Evolutionary conservation across 2,888 invertebrate genomes (phyloP).

Genomic region (Cynaeus angustus): DNA sequence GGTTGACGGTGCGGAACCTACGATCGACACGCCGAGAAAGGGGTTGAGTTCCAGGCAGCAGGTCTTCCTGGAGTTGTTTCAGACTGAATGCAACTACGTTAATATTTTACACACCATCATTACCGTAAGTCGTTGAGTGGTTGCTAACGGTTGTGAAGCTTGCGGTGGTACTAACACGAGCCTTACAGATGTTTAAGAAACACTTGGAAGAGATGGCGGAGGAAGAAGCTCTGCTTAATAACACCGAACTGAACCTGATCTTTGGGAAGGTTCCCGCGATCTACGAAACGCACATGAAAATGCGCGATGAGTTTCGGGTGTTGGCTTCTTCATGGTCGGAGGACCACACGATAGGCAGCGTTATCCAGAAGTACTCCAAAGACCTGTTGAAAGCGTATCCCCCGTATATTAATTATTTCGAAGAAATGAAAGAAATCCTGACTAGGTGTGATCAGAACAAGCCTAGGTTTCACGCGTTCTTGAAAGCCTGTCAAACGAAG

Average conservation of each 20-base stretch:
- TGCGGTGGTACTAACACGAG: constrained; percentile 25
- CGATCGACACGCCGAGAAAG: constrained; percentile 79
- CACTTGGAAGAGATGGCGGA: constrained; percentile 92
- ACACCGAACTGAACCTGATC: constrained; percentile 94
- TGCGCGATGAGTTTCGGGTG: constrained; percentile 79
- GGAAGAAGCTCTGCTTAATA: constrained; percentile 87
- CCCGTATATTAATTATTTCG: constrained; percentile 98
- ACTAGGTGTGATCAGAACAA: constrained; percentile 92
- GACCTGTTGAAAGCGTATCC: constrained; percentile 96
- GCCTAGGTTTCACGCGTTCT: constrained; percentile 97
- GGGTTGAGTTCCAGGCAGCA: constrained; percentile 85
- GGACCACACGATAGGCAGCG: constrained; percentile 82
- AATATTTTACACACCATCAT: constrained; percentile 95
- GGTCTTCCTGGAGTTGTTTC: constrained; percentile 92
- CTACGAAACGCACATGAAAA: constrained; percentile 91
- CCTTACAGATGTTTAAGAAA: constrained; percentile 89
- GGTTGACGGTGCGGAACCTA: constrained; percentile 69
- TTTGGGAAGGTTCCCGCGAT: constrained; percentile 97
- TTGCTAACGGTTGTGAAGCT: constrained; percentile 38
- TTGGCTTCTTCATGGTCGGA: constrained; percentile 90
- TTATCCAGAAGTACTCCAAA: constrained; percentile 87
- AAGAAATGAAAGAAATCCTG: constrained; percentile 96
- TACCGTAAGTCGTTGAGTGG: constrained; percentile 79
- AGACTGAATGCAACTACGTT: constrained; percentile 98
- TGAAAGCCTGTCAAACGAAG: constrained; percentile 94